Evolutionary conservation across 1,140 invertebrate genomes (phyloP).

Genomic region (Ips typographus): DNA sequence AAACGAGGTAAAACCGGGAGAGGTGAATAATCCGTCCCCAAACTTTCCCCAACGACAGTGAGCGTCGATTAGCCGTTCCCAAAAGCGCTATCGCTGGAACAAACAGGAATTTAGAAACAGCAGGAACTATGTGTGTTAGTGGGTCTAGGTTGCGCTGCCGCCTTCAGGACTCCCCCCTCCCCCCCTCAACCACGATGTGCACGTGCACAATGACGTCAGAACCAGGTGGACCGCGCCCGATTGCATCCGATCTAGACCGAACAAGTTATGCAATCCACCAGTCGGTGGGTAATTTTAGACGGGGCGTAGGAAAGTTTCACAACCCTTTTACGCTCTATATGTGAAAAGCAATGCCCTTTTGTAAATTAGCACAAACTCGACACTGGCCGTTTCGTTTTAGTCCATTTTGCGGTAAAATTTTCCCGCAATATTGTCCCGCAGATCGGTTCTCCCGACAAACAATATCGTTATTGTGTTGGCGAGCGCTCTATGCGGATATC

Average conservation of each 20-base stretch:
- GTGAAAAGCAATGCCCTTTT: no score
- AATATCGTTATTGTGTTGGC: slow-evolving; percentile 7
- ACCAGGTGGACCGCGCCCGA: slow-evolving; percentile 1
- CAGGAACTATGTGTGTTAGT: slow-evolving; percentile 21
- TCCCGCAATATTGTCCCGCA: no score
- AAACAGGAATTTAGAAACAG: slow-evolving; percentile 8
- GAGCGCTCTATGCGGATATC: background rate
- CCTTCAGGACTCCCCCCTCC: background rate
- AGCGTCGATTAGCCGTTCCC: slow-evolving; percentile 3
- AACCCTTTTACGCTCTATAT: no score
- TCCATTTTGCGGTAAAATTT: no score
- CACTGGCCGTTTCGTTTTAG: no score
- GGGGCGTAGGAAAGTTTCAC: no score
- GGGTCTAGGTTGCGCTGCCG: slow-evolving; percentile 23
- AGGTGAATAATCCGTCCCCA: no score
- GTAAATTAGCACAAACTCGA: background rate
- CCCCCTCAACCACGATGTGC: background rate
- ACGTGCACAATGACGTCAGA: slow-evolving; percentile 17
- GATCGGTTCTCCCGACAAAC: background rate
- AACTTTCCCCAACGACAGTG: background rate
- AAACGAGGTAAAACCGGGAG: no score
- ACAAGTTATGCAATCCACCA: background rate
- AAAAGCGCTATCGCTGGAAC: slow-evolving; percentile 5
- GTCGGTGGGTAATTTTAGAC: background rate
- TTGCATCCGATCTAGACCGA: background rate